These are phyloP conservation scores for Mechanitis mazaeus DNA, from an alignment of 2,888 invertebrate genomes.

Conservation along the genomic window DNA sequence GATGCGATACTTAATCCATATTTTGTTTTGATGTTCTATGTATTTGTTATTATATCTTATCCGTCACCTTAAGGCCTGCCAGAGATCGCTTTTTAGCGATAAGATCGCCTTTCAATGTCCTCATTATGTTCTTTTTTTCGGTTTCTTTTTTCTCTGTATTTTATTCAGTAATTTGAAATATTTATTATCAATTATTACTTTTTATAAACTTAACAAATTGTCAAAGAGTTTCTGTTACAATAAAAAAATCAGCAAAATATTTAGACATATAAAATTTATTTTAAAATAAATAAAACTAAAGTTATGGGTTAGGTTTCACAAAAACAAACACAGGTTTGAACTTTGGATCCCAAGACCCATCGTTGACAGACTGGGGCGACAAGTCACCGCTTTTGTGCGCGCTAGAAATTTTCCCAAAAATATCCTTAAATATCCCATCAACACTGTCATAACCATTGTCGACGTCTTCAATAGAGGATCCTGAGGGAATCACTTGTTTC, in stretches of 20 bases:
- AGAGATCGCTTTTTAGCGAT: too few relatives aligned
- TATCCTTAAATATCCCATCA: constrained; percentile 49
- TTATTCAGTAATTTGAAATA: too few relatives aligned
- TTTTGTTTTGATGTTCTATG: too few relatives aligned
- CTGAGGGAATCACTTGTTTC: constrained; percentile 53
- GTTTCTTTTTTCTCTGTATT: too few relatives aligned
- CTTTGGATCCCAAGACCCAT: constrained; percentile 60
- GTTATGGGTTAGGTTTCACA: constrained; percentile 48
- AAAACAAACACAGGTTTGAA: constrained; percentile 57
- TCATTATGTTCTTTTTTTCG: too few relatives aligned
- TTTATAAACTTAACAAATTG: too few relatives aligned
- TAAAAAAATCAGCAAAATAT: background rate
- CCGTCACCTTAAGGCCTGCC: too few relatives aligned
- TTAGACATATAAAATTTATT: constrained; percentile 13
- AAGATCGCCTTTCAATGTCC: too few relatives aligned
- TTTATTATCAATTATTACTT: too few relatives aligned
- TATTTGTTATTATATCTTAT: too few relatives aligned
- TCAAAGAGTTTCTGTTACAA: background rate
- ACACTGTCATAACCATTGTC: constrained; percentile 44
- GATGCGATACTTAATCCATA: too few relatives aligned
- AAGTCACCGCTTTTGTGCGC: constrained; percentile 53
- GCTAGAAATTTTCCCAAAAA: constrained; percentile 53
- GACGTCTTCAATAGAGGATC: constrained; percentile 48
- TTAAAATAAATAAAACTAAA: constrained; percentile 15
- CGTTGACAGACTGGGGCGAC: constrained; percentile 48